Percentiles rank a stretch among this genome's conserved stretches.
Evolutionary conservation across 2,888 invertebrate genomes (phyloP).

Genomic region (Sialis lutaria): DNA sequence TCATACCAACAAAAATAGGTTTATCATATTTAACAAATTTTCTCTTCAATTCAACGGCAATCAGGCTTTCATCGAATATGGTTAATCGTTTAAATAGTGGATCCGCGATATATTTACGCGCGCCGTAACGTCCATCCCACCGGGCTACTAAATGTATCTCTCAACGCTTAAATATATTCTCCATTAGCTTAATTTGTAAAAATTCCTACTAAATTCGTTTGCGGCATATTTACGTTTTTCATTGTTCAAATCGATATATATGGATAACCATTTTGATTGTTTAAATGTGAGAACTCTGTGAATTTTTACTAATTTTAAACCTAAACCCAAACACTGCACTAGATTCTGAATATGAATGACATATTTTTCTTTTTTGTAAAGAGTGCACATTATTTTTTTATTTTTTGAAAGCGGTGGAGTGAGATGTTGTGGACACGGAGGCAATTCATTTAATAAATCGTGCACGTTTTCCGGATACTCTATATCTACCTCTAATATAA

Average conservation of each 20-base stretch:
- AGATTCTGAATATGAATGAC: constrained; percentile 16
- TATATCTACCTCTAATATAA: constrained; percentile 24
- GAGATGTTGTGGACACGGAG: constrained; percentile 14
- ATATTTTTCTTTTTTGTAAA: constrained; percentile 13
- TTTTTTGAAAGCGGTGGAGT: constrained; percentile 6
- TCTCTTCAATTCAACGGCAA: constrained; percentile 18
- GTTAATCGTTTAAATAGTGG: constrained; percentile 16
- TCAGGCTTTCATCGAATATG: constrained; percentile 19
- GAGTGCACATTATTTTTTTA: constrained; percentile 12
- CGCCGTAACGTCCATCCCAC: constrained; percentile 17
- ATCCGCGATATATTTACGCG: constrained; percentile 15
- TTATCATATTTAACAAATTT: constrained; percentile 16
- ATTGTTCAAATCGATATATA: constrained; percentile 22
- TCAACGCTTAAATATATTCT: constrained; percentile 21
- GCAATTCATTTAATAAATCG: constrained; percentile 16
- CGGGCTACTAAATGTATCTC: constrained; percentile 16
- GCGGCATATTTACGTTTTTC: constrained; percentile 13
- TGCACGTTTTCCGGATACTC: constrained; percentile 21
- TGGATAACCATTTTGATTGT: constrained; percentile 19
- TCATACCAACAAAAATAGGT: constrained; percentile 22
- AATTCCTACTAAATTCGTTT: constrained; percentile 9
- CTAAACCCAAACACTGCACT: constrained; percentile 13
- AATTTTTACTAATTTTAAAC: constrained; percentile 15
- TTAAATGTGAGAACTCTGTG: constrained; percentile 19
- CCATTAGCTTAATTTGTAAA: constrained; percentile 20